A percentile compares a stretch with the other conserved stretches of the same genome.
phyloP scores from a whole-genome alignment of 2,113 vertebrate species.

The Ellobius talpinus region DNA sequence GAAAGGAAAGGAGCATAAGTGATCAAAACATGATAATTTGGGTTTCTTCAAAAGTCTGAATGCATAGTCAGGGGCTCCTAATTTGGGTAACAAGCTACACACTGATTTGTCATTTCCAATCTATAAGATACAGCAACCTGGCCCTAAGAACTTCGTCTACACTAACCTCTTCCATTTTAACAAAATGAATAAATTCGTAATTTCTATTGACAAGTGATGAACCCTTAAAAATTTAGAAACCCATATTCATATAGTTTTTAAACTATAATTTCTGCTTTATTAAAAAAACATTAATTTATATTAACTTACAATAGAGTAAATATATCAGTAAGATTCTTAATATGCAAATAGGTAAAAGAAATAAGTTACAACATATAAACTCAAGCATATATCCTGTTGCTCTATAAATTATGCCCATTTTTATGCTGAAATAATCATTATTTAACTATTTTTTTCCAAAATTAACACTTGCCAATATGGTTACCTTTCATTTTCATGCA shows the following conservation, averaged over 20 bases:
- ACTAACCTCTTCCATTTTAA: constrained; percentile 49
- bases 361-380: constrained; percentile 41
- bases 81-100: constrained; percentile 19
- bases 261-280: constrained; percentile 44
- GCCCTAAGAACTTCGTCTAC: constrained; percentile 12
- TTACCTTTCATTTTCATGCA: constrained; percentile 56
- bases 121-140: constrained; percentile 24
- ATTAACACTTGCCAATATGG: constrained; percentile 30
- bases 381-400: constrained; percentile 41
- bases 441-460: constrained; percentile 47
- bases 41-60: constrained; percentile 54
- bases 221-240: constrained; percentile 42
- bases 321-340: constrained; percentile 39
- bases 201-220: constrained; percentile 34
- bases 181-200: constrained; percentile 45
- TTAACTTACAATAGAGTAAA: constrained; percentile 52
- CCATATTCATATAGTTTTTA: background rate
- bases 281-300: constrained; percentile 1
- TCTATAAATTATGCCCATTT: constrained; percentile 58
- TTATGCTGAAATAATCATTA: constrained; percentile 53
- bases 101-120: constrained; percentile 53
- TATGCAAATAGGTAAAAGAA: constrained; percentile 38
- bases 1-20: constrained; percentile 63
- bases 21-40: constrained; percentile 44
- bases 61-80: constrained; percentile 14